Conservation (phyloP, 2,113 vertebrate genomes). For the Platycercus adscitus region DNA sequence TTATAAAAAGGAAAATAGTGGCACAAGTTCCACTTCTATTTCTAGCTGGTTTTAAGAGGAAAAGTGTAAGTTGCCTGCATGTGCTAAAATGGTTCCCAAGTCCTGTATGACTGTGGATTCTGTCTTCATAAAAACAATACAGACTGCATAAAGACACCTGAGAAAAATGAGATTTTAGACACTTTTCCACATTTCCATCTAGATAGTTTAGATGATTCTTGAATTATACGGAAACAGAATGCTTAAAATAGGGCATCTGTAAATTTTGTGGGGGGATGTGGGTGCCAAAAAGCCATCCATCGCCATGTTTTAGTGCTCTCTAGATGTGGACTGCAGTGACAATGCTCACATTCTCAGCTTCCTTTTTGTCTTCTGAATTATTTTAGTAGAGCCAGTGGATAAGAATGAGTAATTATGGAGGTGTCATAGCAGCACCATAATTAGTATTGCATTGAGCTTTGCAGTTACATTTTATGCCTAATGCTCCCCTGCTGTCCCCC, state of each 20-base stretch:
- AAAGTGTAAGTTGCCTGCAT: background rate
- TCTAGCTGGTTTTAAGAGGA: background rate
- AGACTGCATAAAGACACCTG: background rate
- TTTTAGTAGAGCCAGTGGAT: slow-evolving; percentile 59
- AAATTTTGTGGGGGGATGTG: background rate
- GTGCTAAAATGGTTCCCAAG: background rate
- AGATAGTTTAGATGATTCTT: background rate
- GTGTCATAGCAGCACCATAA: slow-evolving; percentile 64
- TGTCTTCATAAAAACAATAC: background rate
- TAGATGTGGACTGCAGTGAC: background rate
- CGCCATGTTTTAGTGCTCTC: background rate
- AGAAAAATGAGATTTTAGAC: background rate
- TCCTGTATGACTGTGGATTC: background rate
- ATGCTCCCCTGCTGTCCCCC: slow-evolving; percentile 68
- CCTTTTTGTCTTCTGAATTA: slow-evolving; percentile 54
- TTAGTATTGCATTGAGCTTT: slow-evolving; percentile 69
- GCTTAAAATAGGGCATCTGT: background rate
- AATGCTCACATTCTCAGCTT: slow-evolving; percentile 43
- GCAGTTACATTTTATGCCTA: slow-evolving; percentile 66
- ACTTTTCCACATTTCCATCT: background rate
- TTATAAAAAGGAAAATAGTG: background rate
- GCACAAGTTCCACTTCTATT: background rate
- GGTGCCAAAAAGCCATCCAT: background rate
- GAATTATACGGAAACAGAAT: background rate
- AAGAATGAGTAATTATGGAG: slow-evolving; percentile 71